phyloP scores from a whole-genome alignment of 2,888 invertebrate species.

The Cacoxenus indagator region DNA sequence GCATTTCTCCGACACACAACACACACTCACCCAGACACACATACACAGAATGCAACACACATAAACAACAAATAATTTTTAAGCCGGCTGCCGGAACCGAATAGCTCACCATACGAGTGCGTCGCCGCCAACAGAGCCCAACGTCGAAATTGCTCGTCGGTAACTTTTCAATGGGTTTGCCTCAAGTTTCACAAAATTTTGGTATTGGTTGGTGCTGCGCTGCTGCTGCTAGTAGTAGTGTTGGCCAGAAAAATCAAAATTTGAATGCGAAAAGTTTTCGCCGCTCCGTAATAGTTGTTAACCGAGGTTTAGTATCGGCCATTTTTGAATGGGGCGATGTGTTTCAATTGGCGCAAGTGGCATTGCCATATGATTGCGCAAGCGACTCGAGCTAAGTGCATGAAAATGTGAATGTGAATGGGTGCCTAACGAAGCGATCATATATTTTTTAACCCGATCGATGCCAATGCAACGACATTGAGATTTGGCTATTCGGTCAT shows the following conservation, averaged over 20 bases:
- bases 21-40: neutral
- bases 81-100: neutral
- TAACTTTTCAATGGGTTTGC: conserved; percentile 3
- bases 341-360: neutral
- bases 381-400: no score
- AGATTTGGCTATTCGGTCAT: no score
- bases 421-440: no score
- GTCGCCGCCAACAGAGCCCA: neutral
- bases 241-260: neutral
- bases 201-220: neutral
- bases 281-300: neutral
- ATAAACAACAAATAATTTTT: neutral
- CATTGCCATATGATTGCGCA: no score
- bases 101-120: neutral
- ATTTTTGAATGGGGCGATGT: neutral
- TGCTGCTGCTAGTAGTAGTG: neutral
- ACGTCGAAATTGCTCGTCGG: neutral
- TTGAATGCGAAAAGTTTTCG: conserved; percentile 5
- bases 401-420: no score
- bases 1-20: neutral
- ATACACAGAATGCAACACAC: neutral
- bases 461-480: no score
- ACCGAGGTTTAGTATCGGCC: neutral
- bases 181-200: neutral
- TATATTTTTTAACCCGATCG: no score